Evolutionary conservation across 2,888 invertebrate species (phyloP).

Genomic region (Drosophila setosimentum): DNA sequence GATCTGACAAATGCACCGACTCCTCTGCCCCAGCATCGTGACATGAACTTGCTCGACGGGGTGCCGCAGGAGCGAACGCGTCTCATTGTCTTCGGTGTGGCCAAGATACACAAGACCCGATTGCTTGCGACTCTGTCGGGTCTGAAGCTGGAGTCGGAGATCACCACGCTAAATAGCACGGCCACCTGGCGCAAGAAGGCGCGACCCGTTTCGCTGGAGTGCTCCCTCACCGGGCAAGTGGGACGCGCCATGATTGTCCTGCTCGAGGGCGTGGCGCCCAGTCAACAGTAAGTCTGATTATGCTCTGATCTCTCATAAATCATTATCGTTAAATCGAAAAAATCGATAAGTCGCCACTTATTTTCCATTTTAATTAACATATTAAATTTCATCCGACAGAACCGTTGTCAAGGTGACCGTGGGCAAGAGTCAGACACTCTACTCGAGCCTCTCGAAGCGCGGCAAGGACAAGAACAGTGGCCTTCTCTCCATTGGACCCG

Average conservation of each 20-base stretch:
- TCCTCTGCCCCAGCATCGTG: constrained; percentile 82
- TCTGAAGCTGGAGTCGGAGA: constrained; percentile 96
- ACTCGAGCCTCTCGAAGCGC: constrained; percentile 92
- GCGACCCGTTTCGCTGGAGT: constrained; percentile 89
- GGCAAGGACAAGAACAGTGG: constrained; percentile 93
- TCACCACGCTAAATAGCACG: constrained; percentile 95
- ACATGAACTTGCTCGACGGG: constrained; percentile 77
- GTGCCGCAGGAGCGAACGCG: constrained; percentile 89
- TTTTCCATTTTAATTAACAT: background rate
- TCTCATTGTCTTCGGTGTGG: constrained; percentile 94
- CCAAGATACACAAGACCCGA: constrained; percentile 93
- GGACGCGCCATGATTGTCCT: constrained; percentile 96
- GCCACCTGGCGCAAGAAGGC: constrained; percentile 95
- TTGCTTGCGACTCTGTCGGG: constrained; percentile 96
- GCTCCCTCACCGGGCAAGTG: constrained; percentile 94
- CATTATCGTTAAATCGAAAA: too few relatives aligned
- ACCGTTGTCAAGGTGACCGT: constrained; percentile 97
- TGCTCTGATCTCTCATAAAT: too few relatives aligned
- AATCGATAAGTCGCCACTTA: too few relatives aligned
- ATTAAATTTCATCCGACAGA: constrained; percentile 84
- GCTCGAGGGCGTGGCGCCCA: constrained; percentile 95
- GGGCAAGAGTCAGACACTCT: constrained; percentile 96
- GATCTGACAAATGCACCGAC: constrained; percentile 85
- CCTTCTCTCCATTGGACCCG: constrained; percentile 93
- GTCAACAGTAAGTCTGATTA: constrained; percentile 90